Evolutionary conservation across 2,113 vertebrate species (phyloP), one percentile per base, ranked within the genome.

Genomic region (Gallinago undulata): DNA sequence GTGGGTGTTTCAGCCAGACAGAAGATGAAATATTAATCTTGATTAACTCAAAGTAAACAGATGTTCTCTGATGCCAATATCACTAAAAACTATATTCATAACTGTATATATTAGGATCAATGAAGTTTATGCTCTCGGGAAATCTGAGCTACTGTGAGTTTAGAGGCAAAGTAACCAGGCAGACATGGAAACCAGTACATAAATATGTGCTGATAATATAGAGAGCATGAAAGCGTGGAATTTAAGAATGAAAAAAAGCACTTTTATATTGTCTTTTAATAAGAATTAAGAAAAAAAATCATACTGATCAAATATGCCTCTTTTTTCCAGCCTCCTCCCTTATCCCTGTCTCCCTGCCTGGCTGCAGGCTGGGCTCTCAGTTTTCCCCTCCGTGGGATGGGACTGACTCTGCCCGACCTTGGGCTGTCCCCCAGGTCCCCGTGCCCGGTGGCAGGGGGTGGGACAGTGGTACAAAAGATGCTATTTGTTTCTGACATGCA

Each of bases 1-100:
- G 79, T 96, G 95, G 89, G 87, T 82, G 89, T 72, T 87, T 48
- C 57, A 96, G 93, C 94, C 84, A 89, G 91, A 87, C 87, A 85
- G 90, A 94, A 53, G 56, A 90, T 66, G 66, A 93, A 80, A 92
- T 89, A 55, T 25, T 91, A 72, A 77, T 92, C 78, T 63, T 35
- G 35, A 81, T 93, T 90, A 93, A 93, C 76, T 87, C 55, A 91
- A 56, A 94, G 90, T 93, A 73, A 93, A 92, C 70, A 51, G 51
- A 92, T 51, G 55, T 82, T 82, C 70, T 68, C 77, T 90, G 63
- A 66, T 96, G 87, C 84, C 50, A 48, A 4, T 85, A 87, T 87
- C 18, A 3, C 68, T 55, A 76, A 76, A 93, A 96, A 88, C 41
- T 33, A 4, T 30, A 8, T 83, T 81, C 56, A 23, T 70, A 75